These are phyloP conservation scores for Eumeta japonica DNA, from an alignment of 1,140 invertebrate species.

Conservation along the genomic window DNA sequence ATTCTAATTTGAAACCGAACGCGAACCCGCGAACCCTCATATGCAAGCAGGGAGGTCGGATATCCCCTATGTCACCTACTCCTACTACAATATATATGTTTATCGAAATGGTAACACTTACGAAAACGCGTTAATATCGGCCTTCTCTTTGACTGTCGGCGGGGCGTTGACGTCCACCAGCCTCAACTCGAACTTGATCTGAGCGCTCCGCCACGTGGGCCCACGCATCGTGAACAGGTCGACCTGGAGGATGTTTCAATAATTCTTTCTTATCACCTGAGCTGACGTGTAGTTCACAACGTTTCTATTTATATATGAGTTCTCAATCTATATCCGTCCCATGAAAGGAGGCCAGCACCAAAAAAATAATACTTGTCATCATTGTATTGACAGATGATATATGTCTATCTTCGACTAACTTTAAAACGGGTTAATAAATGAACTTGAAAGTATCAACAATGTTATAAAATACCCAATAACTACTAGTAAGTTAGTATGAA, in stretches of 20 bases:
- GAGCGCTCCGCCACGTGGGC: slow-evolving; percentile 66
- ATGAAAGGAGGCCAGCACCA: not conserved
- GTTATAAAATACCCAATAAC: too few relatives aligned
- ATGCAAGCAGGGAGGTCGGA: not conserved
- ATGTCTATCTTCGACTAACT: not conserved
- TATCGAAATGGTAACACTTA: slow-evolving; percentile 31
- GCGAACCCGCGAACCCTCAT: too few relatives aligned
- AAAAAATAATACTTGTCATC: not conserved
- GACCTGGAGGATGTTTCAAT: slow-evolving; percentile 37
- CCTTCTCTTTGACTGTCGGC: slow-evolving; percentile 58
- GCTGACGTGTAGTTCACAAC: too few relatives aligned
- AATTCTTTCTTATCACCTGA: not conserved
- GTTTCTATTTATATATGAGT: too few relatives aligned
- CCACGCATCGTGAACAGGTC: slow-evolving; percentile 87
- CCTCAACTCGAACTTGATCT: slow-evolving; percentile 73
- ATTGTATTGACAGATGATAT: not conserved
- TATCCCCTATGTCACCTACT: not conserved
- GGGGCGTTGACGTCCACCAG: slow-evolving; percentile 66
- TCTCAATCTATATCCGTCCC: too few relatives aligned
- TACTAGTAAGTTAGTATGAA: too few relatives aligned
- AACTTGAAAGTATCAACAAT: too few relatives aligned
- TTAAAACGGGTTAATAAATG: too few relatives aligned
- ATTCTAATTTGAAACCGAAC: too few relatives aligned
- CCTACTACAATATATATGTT: not conserved
- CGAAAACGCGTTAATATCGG: slow-evolving; percentile 68